A percentile compares a stretch with the other conserved stretches of the same genome.
Evolutionary conservation across 2,113 vertebrate genomes (phyloP).

Genomic region (Atractosteus spatula): DNA sequence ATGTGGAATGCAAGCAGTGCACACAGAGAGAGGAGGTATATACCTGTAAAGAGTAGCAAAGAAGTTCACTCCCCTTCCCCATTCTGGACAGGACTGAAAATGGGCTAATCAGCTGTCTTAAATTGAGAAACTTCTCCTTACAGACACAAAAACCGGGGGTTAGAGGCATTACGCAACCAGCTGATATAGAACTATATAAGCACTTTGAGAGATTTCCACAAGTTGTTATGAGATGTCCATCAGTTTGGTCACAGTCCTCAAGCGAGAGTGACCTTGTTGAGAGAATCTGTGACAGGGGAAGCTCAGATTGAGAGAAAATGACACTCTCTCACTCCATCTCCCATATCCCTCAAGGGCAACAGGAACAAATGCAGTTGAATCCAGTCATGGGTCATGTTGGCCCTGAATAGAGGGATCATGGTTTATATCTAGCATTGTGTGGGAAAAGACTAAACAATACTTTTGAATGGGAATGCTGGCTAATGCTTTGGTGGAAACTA

Average conservation of each 20-base stretch:
- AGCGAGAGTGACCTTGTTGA: not conserved
- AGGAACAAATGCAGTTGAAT: not conserved
- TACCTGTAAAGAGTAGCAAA: constrained; percentile 86
- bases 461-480: too few species aligned
- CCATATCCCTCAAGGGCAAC: constrained; percentile 6
- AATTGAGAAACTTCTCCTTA: not conserved
- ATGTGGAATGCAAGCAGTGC: constrained; percentile 96
- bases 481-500: not conserved
- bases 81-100: constrained; percentile 27
- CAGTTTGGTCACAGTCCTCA: not conserved
- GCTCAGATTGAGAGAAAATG: not conserved
- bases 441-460: too few species aligned
- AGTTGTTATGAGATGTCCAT: constrained; percentile 35
- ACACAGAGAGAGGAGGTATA: constrained; percentile 96
- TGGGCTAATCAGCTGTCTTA: not conserved
- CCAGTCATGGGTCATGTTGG: not conserved
- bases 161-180: constrained; percentile 21
- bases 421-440: too few species aligned
- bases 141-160: not conserved
- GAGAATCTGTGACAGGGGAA: not conserved
- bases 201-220: constrained; percentile 63
- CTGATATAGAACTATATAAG: constrained; percentile 44
- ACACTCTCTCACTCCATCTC: not conserved
- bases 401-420: too few species aligned
- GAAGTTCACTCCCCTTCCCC: not conserved